These are phyloP conservation scores for Laspeyria flexula DNA, from an alignment of 2,888 invertebrate genomes.

Conservation along the genomic window DNA sequence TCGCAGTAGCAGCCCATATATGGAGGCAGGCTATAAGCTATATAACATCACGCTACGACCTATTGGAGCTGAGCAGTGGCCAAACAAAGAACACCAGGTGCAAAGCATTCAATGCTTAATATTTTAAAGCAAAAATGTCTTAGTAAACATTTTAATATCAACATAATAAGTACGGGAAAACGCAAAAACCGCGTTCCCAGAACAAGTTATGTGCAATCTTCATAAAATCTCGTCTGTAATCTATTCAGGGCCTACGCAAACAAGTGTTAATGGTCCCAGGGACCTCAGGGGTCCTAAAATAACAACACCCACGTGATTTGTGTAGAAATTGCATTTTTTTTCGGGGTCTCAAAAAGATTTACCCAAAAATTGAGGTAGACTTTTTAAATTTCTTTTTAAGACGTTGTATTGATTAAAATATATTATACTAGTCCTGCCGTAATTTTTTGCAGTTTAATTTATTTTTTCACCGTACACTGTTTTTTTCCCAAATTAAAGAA, in stretches of 20 bases:
- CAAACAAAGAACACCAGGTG: too few species aligned
- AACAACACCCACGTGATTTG: conserved; percentile 45
- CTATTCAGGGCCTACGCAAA: conserved; percentile 52
- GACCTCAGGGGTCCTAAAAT: conserved; percentile 43
- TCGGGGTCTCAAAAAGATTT: neutral
- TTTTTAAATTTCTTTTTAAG: neutral
- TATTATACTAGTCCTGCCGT: too few species aligned
- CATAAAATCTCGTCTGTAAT: conserved; percentile 43
- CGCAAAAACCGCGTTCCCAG: neutral
- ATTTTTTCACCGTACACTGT: too few species aligned
- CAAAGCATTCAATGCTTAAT: too few species aligned
- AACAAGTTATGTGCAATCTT: conserved; percentile 37
- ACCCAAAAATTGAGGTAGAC: conserved; percentile 9
- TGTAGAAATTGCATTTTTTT: conserved; percentile 28
- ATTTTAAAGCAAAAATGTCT: too few species aligned
- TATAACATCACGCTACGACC: too few species aligned
- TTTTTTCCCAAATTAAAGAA: too few species aligned
- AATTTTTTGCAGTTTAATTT: too few species aligned
- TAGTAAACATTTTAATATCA: too few species aligned
- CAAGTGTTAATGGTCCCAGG: conserved; percentile 42
- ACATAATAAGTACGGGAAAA: neutral
- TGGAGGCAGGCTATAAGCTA: too few species aligned
- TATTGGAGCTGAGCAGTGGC: too few species aligned
- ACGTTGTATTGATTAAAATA: neutral
- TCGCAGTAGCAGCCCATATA: too few species aligned